Base-by-base conservation (phyloP, 2,888 invertebrate genomes). In the Drosophila stalkeri region DNA sequence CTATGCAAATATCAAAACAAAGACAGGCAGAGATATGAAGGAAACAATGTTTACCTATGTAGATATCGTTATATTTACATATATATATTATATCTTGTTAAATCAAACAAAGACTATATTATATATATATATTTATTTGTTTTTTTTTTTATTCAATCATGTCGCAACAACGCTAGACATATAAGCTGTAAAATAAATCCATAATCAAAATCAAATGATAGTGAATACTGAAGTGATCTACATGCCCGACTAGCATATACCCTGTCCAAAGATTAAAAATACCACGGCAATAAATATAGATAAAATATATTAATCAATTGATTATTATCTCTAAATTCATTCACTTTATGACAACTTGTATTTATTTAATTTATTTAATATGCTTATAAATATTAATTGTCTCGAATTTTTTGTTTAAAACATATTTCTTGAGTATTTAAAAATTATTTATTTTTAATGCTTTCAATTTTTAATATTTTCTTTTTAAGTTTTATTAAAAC, bases 201-300 rank as follows among this genome's bases (percentile, higher is more conserved):
- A 12, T 51, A 35, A 51, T 57, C 44, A n/a, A 27, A 55, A 27
- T 23, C 16, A 27, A 27, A 27, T 39, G 39, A 55, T 55, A 54
- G 16, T 39, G 54, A 39, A 6, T 39, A 23, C 5, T 52, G 0
- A 9, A 9, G 4, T 6, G 16, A 3, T 27, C 12, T 12, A 3
- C 4, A 0, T 12, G 54, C 39, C 2, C 54, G 39, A 55, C 54
- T 55, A 2, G 9, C 0, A 2, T 0, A 55, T n/a, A 39, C 54
- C 54, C 54, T 55, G 27, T 2, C 23, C 16, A 39, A 16, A 23
- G 37, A 37, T 16, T 1, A 8, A 20, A 27, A 3, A 16, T 14
- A 35, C 16, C 9, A 14, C 7, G n/a, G 16, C 7, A 31, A n/a
- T 0, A n/a, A 31, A 51, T 33, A 18, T 51, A 31, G 3, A 31